Conservation (phyloP, 2,113 vertebrate genomes). For the Apteryx mantelli region DNA sequence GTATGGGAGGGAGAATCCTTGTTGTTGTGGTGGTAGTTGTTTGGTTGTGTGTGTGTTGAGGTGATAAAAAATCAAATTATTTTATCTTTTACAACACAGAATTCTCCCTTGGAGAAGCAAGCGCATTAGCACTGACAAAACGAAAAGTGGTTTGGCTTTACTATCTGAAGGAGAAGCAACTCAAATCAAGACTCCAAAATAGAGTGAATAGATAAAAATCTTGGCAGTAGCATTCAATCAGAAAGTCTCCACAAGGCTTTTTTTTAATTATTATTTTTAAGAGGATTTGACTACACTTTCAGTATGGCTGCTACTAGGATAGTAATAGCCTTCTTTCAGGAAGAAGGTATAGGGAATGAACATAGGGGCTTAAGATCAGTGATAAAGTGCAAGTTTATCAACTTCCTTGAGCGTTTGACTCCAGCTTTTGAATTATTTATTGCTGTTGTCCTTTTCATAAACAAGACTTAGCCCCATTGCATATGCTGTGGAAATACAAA, state of each 20-base stretch:
- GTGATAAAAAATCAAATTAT: neutral
- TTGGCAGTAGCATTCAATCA: neutral
- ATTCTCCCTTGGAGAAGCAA: slow-evolving; percentile 9
- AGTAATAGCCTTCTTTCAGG: neutral
- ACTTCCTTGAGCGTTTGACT: neutral
- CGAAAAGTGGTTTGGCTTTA: neutral
- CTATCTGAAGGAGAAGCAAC: slow-evolving; percentile 15
- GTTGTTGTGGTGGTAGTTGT: neutral
- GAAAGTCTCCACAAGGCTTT: neutral
- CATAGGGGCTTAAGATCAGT: neutral
- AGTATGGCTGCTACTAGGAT: neutral
- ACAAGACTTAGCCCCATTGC: neutral
- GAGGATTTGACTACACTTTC: neutral
- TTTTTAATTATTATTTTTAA: neutral
- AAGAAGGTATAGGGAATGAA: neutral
- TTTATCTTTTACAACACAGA: neutral
- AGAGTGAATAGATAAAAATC: neutral
- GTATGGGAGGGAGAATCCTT: neutral
- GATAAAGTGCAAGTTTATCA: neutral
- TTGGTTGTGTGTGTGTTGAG: neutral
- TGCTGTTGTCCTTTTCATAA: neutral
- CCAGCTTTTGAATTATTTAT: neutral
- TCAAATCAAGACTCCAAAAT: slow-evolving; percentile 13
- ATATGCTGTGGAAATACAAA: neutral
- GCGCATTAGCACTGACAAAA: slow-evolving; percentile 24